These are phyloP conservation scores for Lingula anatina DNA, from an alignment of 2,888 invertebrate genomes.

Conservation along the genomic window DNA sequence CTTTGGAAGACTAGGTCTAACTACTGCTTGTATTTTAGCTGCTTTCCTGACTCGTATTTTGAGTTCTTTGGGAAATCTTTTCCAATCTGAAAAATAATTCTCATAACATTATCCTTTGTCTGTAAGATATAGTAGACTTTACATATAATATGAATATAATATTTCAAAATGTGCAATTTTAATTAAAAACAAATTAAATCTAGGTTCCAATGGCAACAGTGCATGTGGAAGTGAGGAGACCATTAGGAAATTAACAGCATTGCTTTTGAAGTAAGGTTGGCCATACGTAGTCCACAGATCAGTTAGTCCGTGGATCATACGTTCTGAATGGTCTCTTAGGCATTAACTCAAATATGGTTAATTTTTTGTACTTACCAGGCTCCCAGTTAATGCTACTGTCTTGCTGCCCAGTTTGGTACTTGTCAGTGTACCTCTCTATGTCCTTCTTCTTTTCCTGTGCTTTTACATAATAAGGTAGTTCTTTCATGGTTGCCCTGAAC, in stretches of 20 bases:
- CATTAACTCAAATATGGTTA: too few relatives aligned
- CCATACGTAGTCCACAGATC: too few relatives aligned
- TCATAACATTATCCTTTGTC: too few relatives aligned
- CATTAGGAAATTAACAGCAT: too few relatives aligned
- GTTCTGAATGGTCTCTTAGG: too few relatives aligned
- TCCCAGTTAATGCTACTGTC: slow-evolving; percentile 21
- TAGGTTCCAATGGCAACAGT: too few relatives aligned
- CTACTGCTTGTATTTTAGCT: not conserved
- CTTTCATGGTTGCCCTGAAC: slow-evolving; percentile 41
- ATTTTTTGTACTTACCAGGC: slow-evolving; percentile 22
- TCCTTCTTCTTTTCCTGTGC: slow-evolving; percentile 37
- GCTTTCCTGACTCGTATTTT: slow-evolving; percentile 8
- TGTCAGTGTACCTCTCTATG: slow-evolving; percentile 54
- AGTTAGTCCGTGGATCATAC: too few relatives aligned
- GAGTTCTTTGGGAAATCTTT: slow-evolving; percentile 5
- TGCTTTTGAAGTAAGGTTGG: too few relatives aligned
- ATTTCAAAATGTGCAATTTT: not conserved
- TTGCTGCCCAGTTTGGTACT: slow-evolving; percentile 40
- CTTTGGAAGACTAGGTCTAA: slow-evolving; percentile 7
- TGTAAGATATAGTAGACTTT: too few relatives aligned
- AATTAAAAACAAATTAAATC: too few relatives aligned
- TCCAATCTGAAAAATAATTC: not conserved
- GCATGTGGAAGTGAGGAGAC: too few relatives aligned
- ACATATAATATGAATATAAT: too few relatives aligned
- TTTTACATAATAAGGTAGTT: slow-evolving; percentile 43